phyloP scores from a whole-genome alignment of 2,797 vertebrate species.

The Macropus fuliginosus region DNA sequence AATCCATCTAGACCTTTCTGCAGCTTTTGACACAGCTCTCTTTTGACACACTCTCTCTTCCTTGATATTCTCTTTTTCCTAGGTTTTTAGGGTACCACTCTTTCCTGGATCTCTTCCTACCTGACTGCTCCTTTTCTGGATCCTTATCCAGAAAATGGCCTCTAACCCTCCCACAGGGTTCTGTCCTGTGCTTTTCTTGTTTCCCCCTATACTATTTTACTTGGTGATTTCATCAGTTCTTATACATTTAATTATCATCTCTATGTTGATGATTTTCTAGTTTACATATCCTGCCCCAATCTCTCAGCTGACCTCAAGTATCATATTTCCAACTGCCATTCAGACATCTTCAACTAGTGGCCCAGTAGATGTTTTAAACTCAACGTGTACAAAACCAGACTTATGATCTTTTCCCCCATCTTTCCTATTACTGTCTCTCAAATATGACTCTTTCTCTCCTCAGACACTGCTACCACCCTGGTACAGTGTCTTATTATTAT shows the following conservation, averaged over 20 bases:
- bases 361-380: not conserved
- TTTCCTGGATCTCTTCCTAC: not conserved
- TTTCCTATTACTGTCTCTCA: not conserved
- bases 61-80: not conserved
- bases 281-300: not conserved
- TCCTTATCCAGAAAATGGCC: not conserved
- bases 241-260: not conserved
- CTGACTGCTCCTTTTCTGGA: not conserved
- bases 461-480: not conserved
- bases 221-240: not conserved
- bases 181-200: not conserved
- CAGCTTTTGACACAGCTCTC: not conserved
- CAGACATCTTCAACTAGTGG: conserved; percentile 19
- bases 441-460: not conserved
- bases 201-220: conserved; percentile 3
- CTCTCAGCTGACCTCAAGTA: conserved; percentile 24
- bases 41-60: not conserved
- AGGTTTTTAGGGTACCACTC: not conserved
- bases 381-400: not conserved
- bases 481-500: not conserved
- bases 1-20: not conserved
- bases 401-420: not conserved
- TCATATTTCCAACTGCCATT: conserved; percentile 31
- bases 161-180: not conserved
- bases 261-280: not conserved